Percentiles rank a stretch among this genome's conserved stretches.
Evolutionary conservation across 2,888 invertebrate genomes (phyloP).

Genomic region (Xylota segnis): DNA sequence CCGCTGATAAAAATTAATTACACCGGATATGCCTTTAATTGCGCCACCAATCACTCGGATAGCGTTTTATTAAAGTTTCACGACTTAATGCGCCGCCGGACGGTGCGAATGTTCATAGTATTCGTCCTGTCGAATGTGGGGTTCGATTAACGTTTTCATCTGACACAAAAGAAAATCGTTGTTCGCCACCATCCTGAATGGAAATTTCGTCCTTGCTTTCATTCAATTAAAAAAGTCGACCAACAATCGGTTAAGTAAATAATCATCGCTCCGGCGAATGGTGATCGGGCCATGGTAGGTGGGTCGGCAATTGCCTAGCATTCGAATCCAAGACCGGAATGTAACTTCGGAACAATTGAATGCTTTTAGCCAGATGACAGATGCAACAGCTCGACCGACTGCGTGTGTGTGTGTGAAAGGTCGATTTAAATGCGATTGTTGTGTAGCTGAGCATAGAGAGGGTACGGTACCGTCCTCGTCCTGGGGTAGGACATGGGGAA

Average conservation of each 20-base stretch:
- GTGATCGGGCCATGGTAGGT: background rate
- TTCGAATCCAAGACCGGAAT: background rate
- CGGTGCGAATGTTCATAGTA: background rate
- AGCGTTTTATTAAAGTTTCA: slow-evolving; percentile 42
- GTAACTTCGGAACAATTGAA: background rate
- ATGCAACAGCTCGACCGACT: background rate
- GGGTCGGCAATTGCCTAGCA: background rate
- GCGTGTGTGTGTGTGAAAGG: background rate
- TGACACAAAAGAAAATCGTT: background rate
- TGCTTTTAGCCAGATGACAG: slow-evolving; percentile 19
- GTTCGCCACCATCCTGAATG: background rate
- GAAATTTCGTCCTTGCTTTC: slow-evolving; percentile 24
- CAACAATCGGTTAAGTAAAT: slow-evolving; percentile 56
- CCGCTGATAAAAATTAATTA: slow-evolving; percentile 50
- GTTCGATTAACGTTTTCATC: slow-evolving; percentile 5
- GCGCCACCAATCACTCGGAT: slow-evolving; percentile 4
- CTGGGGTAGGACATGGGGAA: background rate
- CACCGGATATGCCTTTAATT: slow-evolving; percentile 34
- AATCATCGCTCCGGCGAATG: slow-evolving; percentile 29
- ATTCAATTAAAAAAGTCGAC: slow-evolving; percentile 50
- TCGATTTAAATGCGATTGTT: slow-evolving; percentile 4
- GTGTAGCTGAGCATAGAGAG: background rate
- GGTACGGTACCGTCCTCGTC: too few species aligned
- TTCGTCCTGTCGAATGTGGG: slow-evolving; percentile 15
- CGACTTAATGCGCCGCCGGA: slow-evolving; percentile 24